Evolutionary conservation across 2,797 vertebrate species (phyloP).

Genomic region (Tenualosa thibaudeaui): DNA sequence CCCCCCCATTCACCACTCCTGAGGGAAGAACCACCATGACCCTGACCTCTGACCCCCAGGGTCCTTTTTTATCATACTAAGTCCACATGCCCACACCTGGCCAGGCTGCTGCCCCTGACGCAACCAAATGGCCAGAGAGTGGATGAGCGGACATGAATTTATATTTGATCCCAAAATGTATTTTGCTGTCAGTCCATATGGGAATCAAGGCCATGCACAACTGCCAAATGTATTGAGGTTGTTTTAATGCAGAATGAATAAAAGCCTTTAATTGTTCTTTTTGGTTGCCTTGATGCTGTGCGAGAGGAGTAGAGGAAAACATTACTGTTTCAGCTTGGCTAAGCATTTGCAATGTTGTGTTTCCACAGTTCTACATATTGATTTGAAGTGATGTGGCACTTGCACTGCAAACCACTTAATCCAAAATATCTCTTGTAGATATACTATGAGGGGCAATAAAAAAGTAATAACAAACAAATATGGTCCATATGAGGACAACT

Average conservation of each 20-base stretch:
- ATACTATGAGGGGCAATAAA: not conserved
- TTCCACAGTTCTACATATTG: not conserved
- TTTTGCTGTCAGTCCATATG: not conserved
- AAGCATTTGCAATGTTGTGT: not conserved
- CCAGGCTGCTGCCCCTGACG: not conserved
- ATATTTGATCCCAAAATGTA: not conserved
- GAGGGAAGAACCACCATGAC: slow-evolving; percentile 2
- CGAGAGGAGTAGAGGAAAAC: too few relatives aligned
- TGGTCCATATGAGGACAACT: not conserved
- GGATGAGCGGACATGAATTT: not conserved
- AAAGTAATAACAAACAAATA: not conserved
- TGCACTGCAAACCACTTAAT: not conserved
- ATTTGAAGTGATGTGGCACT: not conserved
- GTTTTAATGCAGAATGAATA: not conserved
- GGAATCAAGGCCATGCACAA: not conserved
- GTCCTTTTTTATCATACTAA: not conserved
- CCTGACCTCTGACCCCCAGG: not conserved
- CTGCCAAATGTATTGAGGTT: not conserved
- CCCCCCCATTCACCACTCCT: not conserved
- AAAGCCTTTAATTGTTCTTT: not conserved
- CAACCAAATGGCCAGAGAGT: not conserved
- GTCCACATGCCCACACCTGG: not conserved
- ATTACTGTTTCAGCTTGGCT: not conserved
- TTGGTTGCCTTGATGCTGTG: not conserved
- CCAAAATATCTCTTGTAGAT: not conserved